Conservation (phyloP, 1,140 invertebrate genomes). For the Sarcophaga peregrina region DNA sequence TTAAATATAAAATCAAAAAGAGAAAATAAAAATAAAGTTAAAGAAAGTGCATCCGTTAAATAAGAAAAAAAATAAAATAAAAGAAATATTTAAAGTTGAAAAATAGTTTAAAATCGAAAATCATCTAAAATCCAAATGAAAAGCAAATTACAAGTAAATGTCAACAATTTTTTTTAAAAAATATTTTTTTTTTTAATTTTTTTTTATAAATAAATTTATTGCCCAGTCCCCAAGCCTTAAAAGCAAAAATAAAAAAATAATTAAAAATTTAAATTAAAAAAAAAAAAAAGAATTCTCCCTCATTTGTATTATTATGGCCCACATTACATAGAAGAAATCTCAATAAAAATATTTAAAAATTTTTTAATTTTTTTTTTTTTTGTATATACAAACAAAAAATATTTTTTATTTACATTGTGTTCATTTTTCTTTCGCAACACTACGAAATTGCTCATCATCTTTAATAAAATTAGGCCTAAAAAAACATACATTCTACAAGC, state of each 20-base stretch:
- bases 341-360: not conserved
- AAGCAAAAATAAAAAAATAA: too few relatives aligned
- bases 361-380: slow-evolving; percentile 1
- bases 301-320: not conserved
- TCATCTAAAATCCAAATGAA: slow-evolving; percentile 1
- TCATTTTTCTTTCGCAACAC: slow-evolving; percentile 1
- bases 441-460: too few relatives aligned
- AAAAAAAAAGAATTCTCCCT: too few relatives aligned
- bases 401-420: slow-evolving; percentile 14
- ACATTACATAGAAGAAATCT: too few relatives aligned
- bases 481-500: not conserved
- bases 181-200: not conserved
- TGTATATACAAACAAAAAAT: not conserved
- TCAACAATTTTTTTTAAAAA: not conserved
- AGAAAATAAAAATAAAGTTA: too few relatives aligned
- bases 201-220: not conserved
- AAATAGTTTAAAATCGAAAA: not conserved
- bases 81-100: too few relatives aligned
- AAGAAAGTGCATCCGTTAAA: too few relatives aligned
- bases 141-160: not conserved
- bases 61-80: too few relatives aligned
- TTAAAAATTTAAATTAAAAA: too few relatives aligned
- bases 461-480: too few relatives aligned
- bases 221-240: too few relatives aligned
- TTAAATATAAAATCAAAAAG: too few relatives aligned